Conservation (phyloP, 2,113 vertebrate species). For the Takifugu bimaculatus region DNA sequence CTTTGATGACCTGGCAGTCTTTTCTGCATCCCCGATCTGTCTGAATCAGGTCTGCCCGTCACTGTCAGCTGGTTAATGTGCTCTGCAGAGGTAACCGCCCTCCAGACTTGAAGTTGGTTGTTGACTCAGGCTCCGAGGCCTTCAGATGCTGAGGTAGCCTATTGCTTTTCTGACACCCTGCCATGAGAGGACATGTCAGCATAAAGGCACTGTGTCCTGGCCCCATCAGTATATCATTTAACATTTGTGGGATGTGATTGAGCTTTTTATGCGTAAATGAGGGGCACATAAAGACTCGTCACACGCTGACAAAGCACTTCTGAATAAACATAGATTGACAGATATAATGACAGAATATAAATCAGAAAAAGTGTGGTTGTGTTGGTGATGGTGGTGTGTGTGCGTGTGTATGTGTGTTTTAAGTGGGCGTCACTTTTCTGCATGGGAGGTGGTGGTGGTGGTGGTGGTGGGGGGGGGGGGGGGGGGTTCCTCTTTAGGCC, state of each 20-base stretch:
- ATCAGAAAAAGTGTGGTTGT: neutral
- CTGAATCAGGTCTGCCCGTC: constrained; percentile 39
- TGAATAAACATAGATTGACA: neutral
- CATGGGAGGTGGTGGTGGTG: constrained; percentile 32
- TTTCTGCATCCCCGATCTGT: constrained; percentile 59
- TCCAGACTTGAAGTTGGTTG: constrained; percentile 29
- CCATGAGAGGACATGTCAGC: constrained; percentile 51
- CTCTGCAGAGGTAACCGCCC: constrained; percentile 35
- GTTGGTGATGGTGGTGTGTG: neutral
- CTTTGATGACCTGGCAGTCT: constrained; percentile 16
- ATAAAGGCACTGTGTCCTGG: constrained; percentile 10
- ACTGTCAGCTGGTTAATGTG: constrained; percentile 44
- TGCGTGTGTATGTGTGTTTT: neutral
- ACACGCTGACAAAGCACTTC: no score
- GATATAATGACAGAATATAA: neutral
- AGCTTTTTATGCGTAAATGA: neutral
- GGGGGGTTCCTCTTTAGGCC: constrained; percentile 27
- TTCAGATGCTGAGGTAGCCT: constrained; percentile 43
- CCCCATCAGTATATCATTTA: no score
- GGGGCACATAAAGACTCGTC: neutral
- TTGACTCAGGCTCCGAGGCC: constrained; percentile 32
- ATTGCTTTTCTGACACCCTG: constrained; percentile 20
- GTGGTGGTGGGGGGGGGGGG: constrained; percentile 29
- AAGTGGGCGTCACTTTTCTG: neutral
- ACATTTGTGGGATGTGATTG: no score